Base-by-base conservation (phyloP, 2,888 invertebrate genomes). In the Dugesia japonica region DNA sequence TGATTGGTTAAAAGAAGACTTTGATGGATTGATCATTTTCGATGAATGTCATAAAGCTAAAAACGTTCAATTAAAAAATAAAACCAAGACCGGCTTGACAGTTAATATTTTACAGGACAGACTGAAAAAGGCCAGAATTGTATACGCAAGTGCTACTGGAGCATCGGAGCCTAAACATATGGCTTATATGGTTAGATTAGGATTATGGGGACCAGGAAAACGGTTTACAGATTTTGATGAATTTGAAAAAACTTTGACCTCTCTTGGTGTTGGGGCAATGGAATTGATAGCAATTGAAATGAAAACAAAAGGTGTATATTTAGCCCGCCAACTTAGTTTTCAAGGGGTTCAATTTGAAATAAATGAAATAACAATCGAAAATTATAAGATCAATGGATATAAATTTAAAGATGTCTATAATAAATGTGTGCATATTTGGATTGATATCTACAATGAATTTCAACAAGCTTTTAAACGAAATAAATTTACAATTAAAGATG, bases 401-500 rank as follows among this genome's bases (percentile, higher is more conserved):
- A 90, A 92, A 1, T 95, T 95, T 85, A 89, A 90, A 78, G 89
- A 90, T 81, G 88, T 94, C 38, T 98, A 98, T 84, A 95, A 99
- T 86, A 90, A 91, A 80, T 90, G 94, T 1, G 97, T 95, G 0
- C 89, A 89, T 80, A 85, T 95, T n/a, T 38, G 42, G 71, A 75
- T 9, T 56, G 56, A 23, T 7, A 56, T 56, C 17, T 56, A 56
- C 17, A 56, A 56, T 1, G 56, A 56, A n/a, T 4, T 56, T 23
- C 56, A 56, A n/a, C 9, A 56, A 20, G 56, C 56, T 56, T 56
- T 56, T 56, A 23, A 56, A 56, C 4, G 56, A 56, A 56, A 56
- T 56, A 56, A n/a, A 23, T 20, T n/a, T 56, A 7, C 9, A 4
- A n/a, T 56, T 23, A n/a, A 56, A 56, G 56, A 56, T 20, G 56